phyloP scores from a whole-genome alignment of 2,888 invertebrate species.

The Drosophila bunnanda region DNA sequence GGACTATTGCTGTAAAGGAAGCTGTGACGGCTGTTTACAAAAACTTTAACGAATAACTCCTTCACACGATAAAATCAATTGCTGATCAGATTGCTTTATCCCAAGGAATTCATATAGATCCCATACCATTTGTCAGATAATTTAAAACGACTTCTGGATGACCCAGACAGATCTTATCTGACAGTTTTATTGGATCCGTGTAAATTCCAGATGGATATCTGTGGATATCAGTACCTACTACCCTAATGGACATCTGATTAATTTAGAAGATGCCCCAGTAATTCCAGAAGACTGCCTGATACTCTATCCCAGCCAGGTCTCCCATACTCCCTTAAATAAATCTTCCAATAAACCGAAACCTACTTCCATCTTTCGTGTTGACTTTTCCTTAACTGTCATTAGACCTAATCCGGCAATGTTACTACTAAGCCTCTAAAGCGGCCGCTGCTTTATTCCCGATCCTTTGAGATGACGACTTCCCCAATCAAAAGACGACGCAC shows the following conservation, averaged over 20 bases:
- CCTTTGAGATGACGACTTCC: slow-evolving; percentile 54
- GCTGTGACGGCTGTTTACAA: slow-evolving; percentile 8
- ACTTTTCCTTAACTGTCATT: slow-evolving; percentile 35
- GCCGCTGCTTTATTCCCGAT: neutral
- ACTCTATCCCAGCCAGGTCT: neutral
- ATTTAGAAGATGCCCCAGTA: neutral
- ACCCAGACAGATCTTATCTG: neutral
- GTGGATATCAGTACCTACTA: neutral
- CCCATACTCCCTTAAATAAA: neutral
- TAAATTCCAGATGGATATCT: neutral
- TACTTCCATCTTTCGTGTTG: neutral
- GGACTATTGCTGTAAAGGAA: slow-evolving; percentile 19
- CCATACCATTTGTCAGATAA: neutral
- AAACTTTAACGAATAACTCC: neutral
- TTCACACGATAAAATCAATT: too few relatives aligned
- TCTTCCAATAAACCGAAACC: neutral
- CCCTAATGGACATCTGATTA: neutral
- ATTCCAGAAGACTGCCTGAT: neutral
- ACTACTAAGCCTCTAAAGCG: slow-evolving; percentile 38
- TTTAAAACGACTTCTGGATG: neutral
- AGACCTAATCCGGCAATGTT: slow-evolving; percentile 15
- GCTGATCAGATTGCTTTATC: too few relatives aligned
- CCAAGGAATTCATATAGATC: neutral
- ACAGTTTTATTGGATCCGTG: slow-evolving; percentile 5
- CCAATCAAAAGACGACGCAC: slow-evolving; percentile 34